Percentiles rank a stretch among this genome's conserved stretches.
Evolutionary conservation across 1,140 invertebrate genomes (phyloP).

Genomic region (Drosophila athabasca): DNA sequence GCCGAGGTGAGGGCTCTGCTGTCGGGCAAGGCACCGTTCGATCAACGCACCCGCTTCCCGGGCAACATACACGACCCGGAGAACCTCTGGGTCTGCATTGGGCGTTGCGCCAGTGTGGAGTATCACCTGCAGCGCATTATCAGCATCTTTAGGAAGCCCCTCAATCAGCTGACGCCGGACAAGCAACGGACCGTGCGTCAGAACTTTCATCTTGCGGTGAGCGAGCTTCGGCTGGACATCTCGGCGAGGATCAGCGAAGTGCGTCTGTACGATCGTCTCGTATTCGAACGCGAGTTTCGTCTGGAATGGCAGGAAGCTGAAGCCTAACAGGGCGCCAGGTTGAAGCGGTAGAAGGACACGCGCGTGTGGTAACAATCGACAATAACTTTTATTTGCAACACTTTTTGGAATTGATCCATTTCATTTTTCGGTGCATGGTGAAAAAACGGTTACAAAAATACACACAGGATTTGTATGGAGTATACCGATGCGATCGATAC

Average conservation of each 20-base stretch:
- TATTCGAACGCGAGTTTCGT: slow-evolving; percentile 78
- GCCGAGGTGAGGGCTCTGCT: slow-evolving; percentile 65
- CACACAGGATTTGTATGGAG: slow-evolving; percentile 23
- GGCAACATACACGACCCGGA: slow-evolving; percentile 78
- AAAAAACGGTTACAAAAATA: slow-evolving; percentile 72
- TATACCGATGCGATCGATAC: no score
- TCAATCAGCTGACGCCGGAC: slow-evolving; percentile 70
- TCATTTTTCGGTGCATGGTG: slow-evolving; percentile 51
- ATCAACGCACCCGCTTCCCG: slow-evolving; percentile 72
- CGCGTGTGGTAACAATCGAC: slow-evolving; percentile 39
- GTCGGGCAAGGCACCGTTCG: slow-evolving; percentile 65
- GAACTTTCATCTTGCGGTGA: slow-evolving; percentile 77
- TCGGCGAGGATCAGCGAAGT: slow-evolving; percentile 76
- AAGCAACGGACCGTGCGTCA: slow-evolving; percentile 74
- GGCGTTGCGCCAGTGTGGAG: slow-evolving; percentile 75
- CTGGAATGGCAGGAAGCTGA: slow-evolving; percentile 72
- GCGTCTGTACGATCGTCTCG: slow-evolving; percentile 70
- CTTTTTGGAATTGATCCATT: slow-evolving; percentile 27
- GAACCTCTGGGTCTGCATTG: slow-evolving; percentile 80
- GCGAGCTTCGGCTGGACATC: slow-evolving; percentile 76
- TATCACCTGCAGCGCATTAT: slow-evolving; percentile 77
- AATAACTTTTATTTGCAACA: slow-evolving; percentile 69
- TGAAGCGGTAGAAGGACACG: neutral
- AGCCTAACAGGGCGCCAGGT: slow-evolving; percentile 24
- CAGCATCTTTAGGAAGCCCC: slow-evolving; percentile 69